Evolutionary conservation across 2,888 invertebrate species (phyloP).

Genomic region (Drosophila mulleri): DNA sequence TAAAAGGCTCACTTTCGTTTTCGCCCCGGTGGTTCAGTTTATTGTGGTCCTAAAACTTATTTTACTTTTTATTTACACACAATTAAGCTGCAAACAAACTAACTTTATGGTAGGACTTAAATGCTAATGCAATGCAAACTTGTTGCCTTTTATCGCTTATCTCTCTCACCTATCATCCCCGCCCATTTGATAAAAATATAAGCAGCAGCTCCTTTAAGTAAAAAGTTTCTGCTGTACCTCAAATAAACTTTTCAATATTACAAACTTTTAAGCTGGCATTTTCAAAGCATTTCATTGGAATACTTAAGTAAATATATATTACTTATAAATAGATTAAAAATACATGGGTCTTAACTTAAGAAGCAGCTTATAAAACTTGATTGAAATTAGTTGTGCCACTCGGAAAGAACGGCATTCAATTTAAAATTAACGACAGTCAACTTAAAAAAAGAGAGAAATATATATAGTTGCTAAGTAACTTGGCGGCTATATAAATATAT

Average conservation of each 20-base stretch:
- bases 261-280: conserved; percentile 7
- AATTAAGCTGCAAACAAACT: conserved; percentile 73
- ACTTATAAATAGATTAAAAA: neutral
- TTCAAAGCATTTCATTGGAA: neutral
- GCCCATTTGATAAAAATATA: conserved; percentile 1
- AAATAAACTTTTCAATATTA: conserved; percentile 42
- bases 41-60: conserved; percentile 9
- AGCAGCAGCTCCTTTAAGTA: conserved; percentile 40
- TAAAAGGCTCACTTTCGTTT: conserved; percentile 1
- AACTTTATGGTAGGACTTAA: conserved; percentile 53
- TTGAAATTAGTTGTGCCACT: neutral
- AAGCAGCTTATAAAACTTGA: neutral
- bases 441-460: neutral
- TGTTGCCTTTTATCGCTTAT: conserved; percentile 54
- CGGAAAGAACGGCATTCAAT: neutral
- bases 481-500: no score
- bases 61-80: conserved; percentile 49
- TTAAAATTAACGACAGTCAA: neutral
- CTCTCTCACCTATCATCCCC: neutral
- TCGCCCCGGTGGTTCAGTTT: neutral
- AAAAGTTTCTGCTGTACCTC: conserved; percentile 52
- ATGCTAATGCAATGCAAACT: conserved; percentile 69
- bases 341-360: neutral
- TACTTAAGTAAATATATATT: conserved; percentile 2
- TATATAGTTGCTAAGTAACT: conserved; percentile 1